Percentiles rank a stretch among this genome's conserved stretches.
Evolutionary conservation across 2,113 vertebrate species (phyloP).

Genomic region (Lucifuga dentata): DNA sequence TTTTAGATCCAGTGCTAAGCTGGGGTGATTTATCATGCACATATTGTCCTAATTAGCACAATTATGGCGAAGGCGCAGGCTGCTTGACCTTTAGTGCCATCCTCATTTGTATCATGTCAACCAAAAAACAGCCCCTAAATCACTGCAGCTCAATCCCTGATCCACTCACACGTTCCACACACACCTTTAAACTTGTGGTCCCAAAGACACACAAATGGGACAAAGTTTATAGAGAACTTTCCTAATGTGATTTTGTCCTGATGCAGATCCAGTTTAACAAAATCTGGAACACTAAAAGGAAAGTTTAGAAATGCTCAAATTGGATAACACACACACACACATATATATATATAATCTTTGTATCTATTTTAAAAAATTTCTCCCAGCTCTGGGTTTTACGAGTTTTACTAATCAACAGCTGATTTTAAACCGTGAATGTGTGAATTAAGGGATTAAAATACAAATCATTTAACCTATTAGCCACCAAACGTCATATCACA

Average conservation of each 20-base stretch:
- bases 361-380: no score
- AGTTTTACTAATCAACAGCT: no score
- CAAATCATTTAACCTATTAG: no score
- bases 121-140: constrained; percentile 78
- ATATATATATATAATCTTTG: no score
- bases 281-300: neutral
- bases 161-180: constrained; percentile 10
- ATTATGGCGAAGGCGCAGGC: constrained; percentile 64
- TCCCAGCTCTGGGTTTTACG: no score
- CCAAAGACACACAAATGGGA: constrained; percentile 43
- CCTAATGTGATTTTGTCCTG: neutral
- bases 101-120: constrained; percentile 70
- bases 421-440: no score
- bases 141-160: constrained; percentile 68
- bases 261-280: constrained; percentile 9
- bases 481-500: no score
- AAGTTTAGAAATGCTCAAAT: no score
- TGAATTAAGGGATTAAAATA: no score
- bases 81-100: constrained; percentile 60
- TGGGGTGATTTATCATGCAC: constrained; percentile 69
- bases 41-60: constrained; percentile 77
- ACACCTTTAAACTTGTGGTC: constrained; percentile 29
- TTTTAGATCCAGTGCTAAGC: constrained; percentile 32
- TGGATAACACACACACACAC: no score
- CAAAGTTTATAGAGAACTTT: constrained; percentile 33